Evolutionary conservation across 2,888 invertebrate genomes (phyloP).

Genomic region (Agrochola litura): DNA sequence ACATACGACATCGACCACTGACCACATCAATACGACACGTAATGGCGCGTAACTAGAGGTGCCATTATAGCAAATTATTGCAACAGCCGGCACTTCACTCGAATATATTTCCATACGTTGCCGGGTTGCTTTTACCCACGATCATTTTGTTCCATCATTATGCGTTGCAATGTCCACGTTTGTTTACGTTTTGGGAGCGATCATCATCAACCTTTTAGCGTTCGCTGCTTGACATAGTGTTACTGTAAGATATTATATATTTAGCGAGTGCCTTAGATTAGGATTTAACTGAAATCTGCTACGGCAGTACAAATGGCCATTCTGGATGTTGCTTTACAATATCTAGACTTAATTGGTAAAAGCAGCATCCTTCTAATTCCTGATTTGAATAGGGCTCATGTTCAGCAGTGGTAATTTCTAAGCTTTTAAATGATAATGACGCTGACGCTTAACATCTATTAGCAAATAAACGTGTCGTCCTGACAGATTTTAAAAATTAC

Average conservation of each 20-base stretch:
- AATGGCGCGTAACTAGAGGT: constrained; percentile 58
- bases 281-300: neutral
- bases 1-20: constrained; percentile 37
- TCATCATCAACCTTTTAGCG: constrained; percentile 1
- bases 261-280: neutral
- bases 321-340: neutral
- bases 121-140: constrained; percentile 54
- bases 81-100: constrained; percentile 42
- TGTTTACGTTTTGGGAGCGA: constrained; percentile 33
- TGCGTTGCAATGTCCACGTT: constrained; percentile 7
- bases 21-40: constrained; percentile 60
- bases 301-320: neutral
- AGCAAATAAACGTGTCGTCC: too few species aligned
- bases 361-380: neutral
- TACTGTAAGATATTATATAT: too few species aligned
- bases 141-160: constrained; percentile 44
- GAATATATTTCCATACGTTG: constrained; percentile 60
- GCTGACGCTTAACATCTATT: too few species aligned
- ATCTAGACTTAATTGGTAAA: neutral
- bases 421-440: neutral
- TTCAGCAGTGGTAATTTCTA: neutral
- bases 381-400: neutral
- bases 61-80: constrained; percentile 57
- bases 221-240: neutral
- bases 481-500: neutral